Base-by-base conservation (phyloP, 2,797 vertebrate genomes). In the Pteronotus mesoamericanus region DNA sequence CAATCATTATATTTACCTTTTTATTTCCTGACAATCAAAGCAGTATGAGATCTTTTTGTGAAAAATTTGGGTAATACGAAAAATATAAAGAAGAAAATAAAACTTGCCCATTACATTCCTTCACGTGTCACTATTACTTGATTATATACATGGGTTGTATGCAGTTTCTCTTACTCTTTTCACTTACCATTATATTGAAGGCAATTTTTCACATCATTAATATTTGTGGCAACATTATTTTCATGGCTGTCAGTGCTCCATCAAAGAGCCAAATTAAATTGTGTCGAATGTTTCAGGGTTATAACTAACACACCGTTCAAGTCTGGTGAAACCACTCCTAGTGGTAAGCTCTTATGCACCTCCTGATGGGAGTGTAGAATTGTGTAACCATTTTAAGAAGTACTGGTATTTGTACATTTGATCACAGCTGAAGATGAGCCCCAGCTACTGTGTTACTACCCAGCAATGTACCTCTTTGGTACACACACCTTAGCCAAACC, bases 371-470 rank as follows among this genome's bases (percentile, higher is more conserved):
- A 74, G 26, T 21, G n/a, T 16, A 26, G 46, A 53, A 29, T 51
- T 4, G 2, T 10, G 74, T 53, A 46, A 37, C 14, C 32, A 16
- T 37, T 44, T 79, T 46, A 37, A 55, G 57, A 68, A 87, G 26
- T 8, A 59, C 57, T 14, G 57, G 57, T 59, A 0, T 46, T 14
- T 3, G 24, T n/a, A 42, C 22, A 3, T 11, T 37, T 32, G 32
- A 48, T 46, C 0, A 0, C 39, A 1, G 0, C 32, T 12, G 7
- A 57, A 39, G 9, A 32, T 0, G 29, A 29, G 3, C 18, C 1
- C 19, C 3, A 19, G 48, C 48, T 5, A 24, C 72, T 22, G 57
- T 29, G 57, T 16, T 26, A 53, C 32, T 22, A 2, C 46, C 11
- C 66, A 39, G 24, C n/a, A 3, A 2, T 34, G 12, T 0, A 0